Evolutionary conservation across 2,797 vertebrate genomes (phyloP).

Genomic region (Leptoclinus maculatus): DNA sequence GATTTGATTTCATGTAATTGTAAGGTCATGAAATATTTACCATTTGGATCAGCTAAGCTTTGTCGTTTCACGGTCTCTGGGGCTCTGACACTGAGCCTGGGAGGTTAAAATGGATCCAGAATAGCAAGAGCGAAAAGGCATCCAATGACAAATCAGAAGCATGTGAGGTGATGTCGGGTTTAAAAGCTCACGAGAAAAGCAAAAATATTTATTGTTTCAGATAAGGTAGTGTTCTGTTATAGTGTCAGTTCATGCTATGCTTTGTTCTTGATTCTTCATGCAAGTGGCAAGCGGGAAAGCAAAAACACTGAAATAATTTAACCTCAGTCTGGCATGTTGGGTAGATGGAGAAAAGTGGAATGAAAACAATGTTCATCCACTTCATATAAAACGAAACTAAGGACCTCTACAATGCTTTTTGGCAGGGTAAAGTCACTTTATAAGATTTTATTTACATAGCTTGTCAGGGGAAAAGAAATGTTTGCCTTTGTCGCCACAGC

Average conservation of each 20-base stretch:
- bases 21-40: slow-evolving; percentile 82
- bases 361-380: slow-evolving; percentile 76
- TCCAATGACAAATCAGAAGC: slow-evolving; percentile 73
- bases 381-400: slow-evolving; percentile 75
- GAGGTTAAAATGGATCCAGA: slow-evolving; percentile 69
- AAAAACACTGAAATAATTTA: slow-evolving; percentile 82
- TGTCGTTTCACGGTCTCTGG: slow-evolving; percentile 68
- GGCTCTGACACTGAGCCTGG: slow-evolving; percentile 61
- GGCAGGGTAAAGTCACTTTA: slow-evolving; percentile 80
- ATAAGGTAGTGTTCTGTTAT: slow-evolving; percentile 67
- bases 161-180: slow-evolving; percentile 68
- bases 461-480: slow-evolving; percentile 77
- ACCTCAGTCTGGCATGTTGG: slow-evolving; percentile 79
- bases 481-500: slow-evolving; percentile 77
- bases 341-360: slow-evolving; percentile 69
- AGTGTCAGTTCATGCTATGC: slow-evolving; percentile 70
- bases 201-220: slow-evolving; percentile 73
- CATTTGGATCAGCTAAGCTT: slow-evolving; percentile 63
- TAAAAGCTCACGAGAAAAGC: slow-evolving; percentile 67
- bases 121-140: slow-evolving; percentile 67
- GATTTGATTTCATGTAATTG: slow-evolving; percentile 81
- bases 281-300: slow-evolving; percentile 73
- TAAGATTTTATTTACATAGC: slow-evolving; percentile 81
- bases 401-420: slow-evolving; percentile 75
- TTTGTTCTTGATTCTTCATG: slow-evolving; percentile 77